A percentile compares a stretch with the other conserved stretches of the same genome.
Conservation (phyloP, 37 sponge, comb jelly and placozoan genomes). For the Oscarella lobularis region DNA sequence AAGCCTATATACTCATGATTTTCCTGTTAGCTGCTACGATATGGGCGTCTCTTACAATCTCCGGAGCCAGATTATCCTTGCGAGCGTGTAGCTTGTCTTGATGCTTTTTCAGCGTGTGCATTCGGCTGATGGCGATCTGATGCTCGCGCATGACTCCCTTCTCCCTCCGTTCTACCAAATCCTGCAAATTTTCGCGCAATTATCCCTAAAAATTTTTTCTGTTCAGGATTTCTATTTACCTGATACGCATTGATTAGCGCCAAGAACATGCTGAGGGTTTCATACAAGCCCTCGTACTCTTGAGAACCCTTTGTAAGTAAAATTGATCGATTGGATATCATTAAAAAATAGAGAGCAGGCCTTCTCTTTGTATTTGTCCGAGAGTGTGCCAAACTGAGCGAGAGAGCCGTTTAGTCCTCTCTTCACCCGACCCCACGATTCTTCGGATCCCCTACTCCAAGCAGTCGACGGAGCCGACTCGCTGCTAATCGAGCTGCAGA, state of each 20-base stretch:
- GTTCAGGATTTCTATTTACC: too few species aligned
- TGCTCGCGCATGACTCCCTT: conserved; percentile 46
- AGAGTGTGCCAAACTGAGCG: conserved; percentile 13
- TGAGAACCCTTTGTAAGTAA: background rate
- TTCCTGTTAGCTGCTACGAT: too few species aligned
- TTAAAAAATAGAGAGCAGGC: background rate
- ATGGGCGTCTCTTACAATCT: too few species aligned
- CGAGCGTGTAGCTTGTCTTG: conserved; percentile 28
- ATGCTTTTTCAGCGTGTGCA: conserved; percentile 28
- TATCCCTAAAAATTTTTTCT: too few species aligned
- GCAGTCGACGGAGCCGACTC: conserved; percentile 16
- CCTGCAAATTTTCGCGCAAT: too few species aligned
- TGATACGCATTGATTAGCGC: conserved; percentile 40
- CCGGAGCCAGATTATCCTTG: background rate
- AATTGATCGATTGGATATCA: too few species aligned
- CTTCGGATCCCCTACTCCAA: conserved; percentile 41
- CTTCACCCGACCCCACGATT: conserved; percentile 31
- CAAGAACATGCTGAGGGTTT: conserved; percentile 35
- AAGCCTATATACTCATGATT: too few species aligned
- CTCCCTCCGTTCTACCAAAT: conserved; percentile 70
- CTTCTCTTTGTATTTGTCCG: conserved; percentile 17
- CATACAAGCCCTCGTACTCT: conserved; percentile 29
- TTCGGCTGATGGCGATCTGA: conserved; percentile 59
- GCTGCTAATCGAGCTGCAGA: conserved; percentile 22
- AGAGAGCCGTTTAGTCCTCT: conserved; percentile 12